A percentile compares a stretch with the other conserved stretches of the same genome.
These are phyloP conservation scores for Drosophila neonasuta DNA, from an alignment of 2,888 invertebrate species.

Conservation along the genomic window DNA sequence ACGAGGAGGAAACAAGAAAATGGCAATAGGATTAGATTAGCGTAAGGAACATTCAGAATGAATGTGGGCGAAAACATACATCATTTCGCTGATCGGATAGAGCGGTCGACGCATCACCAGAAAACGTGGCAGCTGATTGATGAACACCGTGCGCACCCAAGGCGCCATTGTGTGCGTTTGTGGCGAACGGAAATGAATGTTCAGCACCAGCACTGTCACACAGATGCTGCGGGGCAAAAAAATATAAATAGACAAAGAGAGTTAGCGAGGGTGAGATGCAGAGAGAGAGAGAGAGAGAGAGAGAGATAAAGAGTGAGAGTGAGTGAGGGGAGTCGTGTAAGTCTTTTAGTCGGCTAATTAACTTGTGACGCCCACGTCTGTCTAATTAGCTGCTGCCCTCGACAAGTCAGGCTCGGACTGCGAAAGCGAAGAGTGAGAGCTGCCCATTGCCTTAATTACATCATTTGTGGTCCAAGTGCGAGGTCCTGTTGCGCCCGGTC, in stretches of 20 bases:
- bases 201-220: conserved; percentile 97
- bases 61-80: conserved; percentile 62
- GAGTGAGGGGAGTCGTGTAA: conserved; percentile 20
- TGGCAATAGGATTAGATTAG: background rate
- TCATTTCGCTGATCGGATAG: conserved; percentile 83
- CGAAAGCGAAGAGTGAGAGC: background rate
- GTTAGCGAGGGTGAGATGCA: background rate
- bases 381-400: conserved; percentile 68
- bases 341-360: conserved; percentile 68
- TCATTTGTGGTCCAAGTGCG: conserved; percentile 64
- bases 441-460: conserved; percentile 69
- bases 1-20: conserved; percentile 6
- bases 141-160: conserved; percentile 97
- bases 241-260: background rate
- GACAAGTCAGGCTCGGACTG: conserved; percentile 5
- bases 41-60: background rate
- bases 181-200: conserved; percentile 98
- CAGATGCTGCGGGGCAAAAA: conserved; percentile 87
- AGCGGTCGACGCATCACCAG: conserved; percentile 95
- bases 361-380: conserved; percentile 71
- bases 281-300: conserved; percentile 6
- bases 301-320: background rate
- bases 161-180: conserved; percentile 99
- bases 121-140: conserved; percentile 96
- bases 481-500: conserved; percentile 64